phyloP scores from a whole-genome alignment of 1,140 invertebrate species.

The Drosophila athabasca region DNA sequence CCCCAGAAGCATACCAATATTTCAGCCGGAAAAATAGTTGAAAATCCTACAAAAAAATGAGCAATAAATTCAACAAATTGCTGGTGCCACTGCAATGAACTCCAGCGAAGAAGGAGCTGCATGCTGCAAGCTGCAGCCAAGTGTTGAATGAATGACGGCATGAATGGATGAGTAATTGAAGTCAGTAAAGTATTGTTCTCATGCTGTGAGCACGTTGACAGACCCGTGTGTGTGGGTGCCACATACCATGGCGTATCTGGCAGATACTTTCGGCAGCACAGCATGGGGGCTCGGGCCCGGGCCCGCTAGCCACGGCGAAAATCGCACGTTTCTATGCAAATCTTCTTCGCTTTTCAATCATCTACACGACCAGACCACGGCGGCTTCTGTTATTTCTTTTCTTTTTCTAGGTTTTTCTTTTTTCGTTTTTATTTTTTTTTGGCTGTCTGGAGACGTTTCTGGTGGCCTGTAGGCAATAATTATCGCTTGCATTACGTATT shows the following conservation, averaged over 20 bases:
- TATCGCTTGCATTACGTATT: conserved; percentile 81
- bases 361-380: conserved; percentile 54
- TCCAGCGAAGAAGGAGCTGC: conserved; percentile 1
- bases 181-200: conserved; percentile 60
- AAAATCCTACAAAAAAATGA: conserved; percentile 39
- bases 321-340: conserved; percentile 82
- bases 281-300: conserved; percentile 59
- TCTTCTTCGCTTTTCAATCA: conserved; percentile 76
- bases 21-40: neutral
- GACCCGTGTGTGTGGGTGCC: conserved; percentile 50
- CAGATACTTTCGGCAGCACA: conserved; percentile 53
- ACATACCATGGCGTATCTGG: conserved; percentile 52
- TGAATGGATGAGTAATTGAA: conserved; percentile 72
- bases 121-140: conserved; percentile 7
- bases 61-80: conserved; percentile 68
- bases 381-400: conserved; percentile 61
- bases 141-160: conserved; percentile 57
- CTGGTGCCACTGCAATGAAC: conserved; percentile 24
- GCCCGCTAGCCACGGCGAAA: conserved; percentile 58
- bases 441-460: conserved; percentile 44
- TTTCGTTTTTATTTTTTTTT: conserved; percentile 19
- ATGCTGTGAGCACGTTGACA: conserved; percentile 75
- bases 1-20: conserved; percentile 37
- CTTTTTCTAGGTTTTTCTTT: conserved; percentile 23
- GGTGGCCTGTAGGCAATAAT: conserved; percentile 73